phyloP scores from a whole-genome alignment of 1,140 invertebrate genomes.

The Pseudachorutes palmiensis region DNA sequence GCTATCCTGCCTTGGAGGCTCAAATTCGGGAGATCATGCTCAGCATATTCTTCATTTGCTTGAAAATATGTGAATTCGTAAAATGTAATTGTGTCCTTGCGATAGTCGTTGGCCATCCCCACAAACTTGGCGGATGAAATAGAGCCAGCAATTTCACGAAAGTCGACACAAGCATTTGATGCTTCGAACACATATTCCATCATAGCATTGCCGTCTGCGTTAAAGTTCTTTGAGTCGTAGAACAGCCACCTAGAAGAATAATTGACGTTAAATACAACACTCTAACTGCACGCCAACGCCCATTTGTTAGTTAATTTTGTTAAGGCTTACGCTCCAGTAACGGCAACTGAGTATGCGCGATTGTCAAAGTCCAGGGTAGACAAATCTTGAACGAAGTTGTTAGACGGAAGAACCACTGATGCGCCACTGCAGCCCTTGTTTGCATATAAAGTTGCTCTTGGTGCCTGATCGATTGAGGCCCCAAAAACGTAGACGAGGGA shows the following conservation, averaged over 20 bases:
- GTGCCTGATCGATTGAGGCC: neutral
- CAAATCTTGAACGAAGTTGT: slow-evolving; percentile 28
- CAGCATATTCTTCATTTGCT: slow-evolving; percentile 28
- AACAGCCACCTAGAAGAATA: slow-evolving; percentile 36
- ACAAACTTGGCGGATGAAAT: slow-evolving; percentile 35
- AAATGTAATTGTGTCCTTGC: slow-evolving; percentile 34
- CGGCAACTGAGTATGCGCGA: slow-evolving; percentile 24
- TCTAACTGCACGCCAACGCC: too few species aligned
- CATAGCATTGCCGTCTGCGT: neutral
- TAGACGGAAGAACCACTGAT: slow-evolving; percentile 4
- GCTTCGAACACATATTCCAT: slow-evolving; percentile 33
- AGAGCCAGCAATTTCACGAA: slow-evolving; percentile 16
- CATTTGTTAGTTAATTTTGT: too few species aligned
- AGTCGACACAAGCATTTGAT: slow-evolving; percentile 27
- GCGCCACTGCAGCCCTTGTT: neutral
- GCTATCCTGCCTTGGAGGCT: neutral
- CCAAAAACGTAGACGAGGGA: neutral
- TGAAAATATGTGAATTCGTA: slow-evolving; percentile 35
- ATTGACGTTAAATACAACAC: neutral
- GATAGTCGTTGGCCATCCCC: slow-evolving; percentile 29
- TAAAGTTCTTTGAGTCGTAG: slow-evolving; percentile 35
- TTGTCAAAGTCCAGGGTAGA: slow-evolving; percentile 21
- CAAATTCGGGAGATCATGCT: slow-evolving; percentile 17
- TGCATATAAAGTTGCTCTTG: slow-evolving; percentile 4
- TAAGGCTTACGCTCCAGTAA: slow-evolving; percentile 39